Evolutionary conservation across 2,113 vertebrate genomes (phyloP).

Genomic region (Ptychochromis oligacanthus): DNA sequence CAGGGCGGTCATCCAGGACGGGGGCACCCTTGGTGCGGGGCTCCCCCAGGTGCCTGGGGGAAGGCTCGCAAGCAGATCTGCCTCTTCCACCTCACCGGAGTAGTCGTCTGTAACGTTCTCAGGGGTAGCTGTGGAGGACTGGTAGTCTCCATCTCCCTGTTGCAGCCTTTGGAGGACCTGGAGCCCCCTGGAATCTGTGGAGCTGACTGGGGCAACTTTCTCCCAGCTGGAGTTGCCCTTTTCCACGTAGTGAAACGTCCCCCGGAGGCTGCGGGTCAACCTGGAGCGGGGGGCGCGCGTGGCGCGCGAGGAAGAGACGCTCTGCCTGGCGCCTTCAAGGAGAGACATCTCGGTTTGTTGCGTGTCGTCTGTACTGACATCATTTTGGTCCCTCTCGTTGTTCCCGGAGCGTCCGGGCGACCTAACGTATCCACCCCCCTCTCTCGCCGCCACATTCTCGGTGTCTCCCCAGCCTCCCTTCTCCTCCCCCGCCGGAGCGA

Average conservation of each 20-base stretch:
- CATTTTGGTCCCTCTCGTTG: neutral
- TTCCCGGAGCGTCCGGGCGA: too few species aligned
- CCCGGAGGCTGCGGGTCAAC: constrained; percentile 56
- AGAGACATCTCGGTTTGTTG: neutral
- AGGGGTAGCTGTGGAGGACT: constrained; percentile 12
- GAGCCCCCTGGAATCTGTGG: constrained; percentile 11
- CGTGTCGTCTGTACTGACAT: neutral
- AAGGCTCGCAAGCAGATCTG: constrained; percentile 20
- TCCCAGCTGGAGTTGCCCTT: constrained; percentile 53
- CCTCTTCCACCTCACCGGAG: constrained; percentile 71
- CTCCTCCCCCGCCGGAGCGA: constrained; percentile 20
- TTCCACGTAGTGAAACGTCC: constrained; percentile 10
- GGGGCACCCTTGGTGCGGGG: constrained; percentile 57
- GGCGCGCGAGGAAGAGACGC: neutral
- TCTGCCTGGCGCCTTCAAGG: neutral
- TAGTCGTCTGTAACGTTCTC: constrained; percentile 55
- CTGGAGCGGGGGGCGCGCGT: constrained; percentile 23
- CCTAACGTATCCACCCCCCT: neutral
- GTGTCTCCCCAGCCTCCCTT: constrained; percentile 6
- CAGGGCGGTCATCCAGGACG: constrained; percentile 79
- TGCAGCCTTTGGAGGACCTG: constrained; percentile 2
- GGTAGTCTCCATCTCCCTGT: constrained; percentile 22
- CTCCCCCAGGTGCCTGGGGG: constrained; percentile 61
- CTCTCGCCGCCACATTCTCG: neutral
- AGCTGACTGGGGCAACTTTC: constrained; percentile 36